Evolutionary conservation across 2,888 invertebrate genomes (phyloP), one percentile per base, ranked within the genome.

Genomic region (Phaonia tiefii): DNA sequence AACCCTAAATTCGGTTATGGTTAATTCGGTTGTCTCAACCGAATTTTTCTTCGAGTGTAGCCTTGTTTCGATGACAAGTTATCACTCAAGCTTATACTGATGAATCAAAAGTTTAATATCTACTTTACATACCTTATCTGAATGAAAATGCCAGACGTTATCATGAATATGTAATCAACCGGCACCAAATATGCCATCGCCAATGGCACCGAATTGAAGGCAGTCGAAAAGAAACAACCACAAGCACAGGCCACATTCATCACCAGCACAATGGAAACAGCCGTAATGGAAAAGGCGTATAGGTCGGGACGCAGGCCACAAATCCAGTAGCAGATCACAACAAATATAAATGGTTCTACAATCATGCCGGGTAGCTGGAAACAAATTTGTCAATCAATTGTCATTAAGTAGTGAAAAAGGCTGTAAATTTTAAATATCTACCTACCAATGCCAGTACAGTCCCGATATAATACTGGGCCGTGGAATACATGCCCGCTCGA

Each of bases 171-270:
- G 86, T 96, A 96, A 91, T 97, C 97, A 86, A 97, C 95, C 0
- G 97, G 96, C 81, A 97, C 95, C 69, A 97, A 92, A 88, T 95
- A 96, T 0, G 96, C 95, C 92, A 97, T 95, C 0, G 96, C 96
- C 60, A 94, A 87, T 0, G 96, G 94, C 86, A 96, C 94, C 11
- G 95, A 95, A 44, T 95, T 95, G 87, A 96, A 97, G 0, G 95
- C 95, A 44, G 95, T 95, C 0, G 97, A 96, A 89, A 97, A 97
- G 90, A 97, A 95, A 65, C 94, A 95, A 94, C 97, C 97, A 89
- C 96, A 97, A 37, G 97, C 95, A 46, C 96, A 95, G n/a, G 97
- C 95, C 5, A 96, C 95, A 88, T 96, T 97, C 91, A 96, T 94
- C 58, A 96, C 96, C 84, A 97, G 90, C 81, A 95, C 93, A n/a